A percentile compares a stretch with the other conserved stretches of the same genome.
These are phyloP conservation scores for Carcina quercana DNA, from an alignment of 2,888 invertebrate genomes.

Conservation along the genomic window DNA sequence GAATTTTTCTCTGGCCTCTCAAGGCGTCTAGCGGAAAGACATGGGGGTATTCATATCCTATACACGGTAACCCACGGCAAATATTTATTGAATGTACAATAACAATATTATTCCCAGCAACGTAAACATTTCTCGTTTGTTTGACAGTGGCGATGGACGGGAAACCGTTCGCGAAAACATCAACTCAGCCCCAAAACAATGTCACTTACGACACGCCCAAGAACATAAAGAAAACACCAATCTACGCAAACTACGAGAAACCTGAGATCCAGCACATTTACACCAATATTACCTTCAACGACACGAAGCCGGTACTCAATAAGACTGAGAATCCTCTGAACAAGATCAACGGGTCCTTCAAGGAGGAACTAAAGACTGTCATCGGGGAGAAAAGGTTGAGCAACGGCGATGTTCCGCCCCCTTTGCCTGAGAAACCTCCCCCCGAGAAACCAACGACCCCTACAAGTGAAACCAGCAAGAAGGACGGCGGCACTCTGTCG, in stretches of 20 bases:
- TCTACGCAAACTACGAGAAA: conserved; percentile 55
- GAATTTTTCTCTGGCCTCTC: no score
- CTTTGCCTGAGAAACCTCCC: conserved; percentile 47
- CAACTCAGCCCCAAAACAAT: conserved; percentile 30
- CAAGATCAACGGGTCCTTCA: conserved; percentile 42
- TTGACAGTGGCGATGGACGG: conserved; percentile 62
- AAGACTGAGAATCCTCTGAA: conserved; percentile 52
- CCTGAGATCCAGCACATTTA: conserved; percentile 41
- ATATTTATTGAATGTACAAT: no score
- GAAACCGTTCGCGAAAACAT: conserved; percentile 46
- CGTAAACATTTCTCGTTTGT: conserved; percentile 15
- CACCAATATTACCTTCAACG: conserved; percentile 49
- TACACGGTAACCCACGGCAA: no score
- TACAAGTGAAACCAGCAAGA: conserved; percentile 44
- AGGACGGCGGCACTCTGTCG: conserved; percentile 55
- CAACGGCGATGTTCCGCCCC: conserved; percentile 46
- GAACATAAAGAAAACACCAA: conserved; percentile 36
- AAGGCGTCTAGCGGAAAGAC: no score
- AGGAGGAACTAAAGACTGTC: conserved; percentile 58
- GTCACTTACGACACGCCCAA: conserved; percentile 44
- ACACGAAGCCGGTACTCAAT: conserved; percentile 31
- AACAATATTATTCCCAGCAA: no score
- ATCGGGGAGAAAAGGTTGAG: conserved; percentile 48
- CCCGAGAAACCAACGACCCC: conserved; percentile 54
- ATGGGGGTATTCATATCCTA: no score